Evolutionary conservation across 2,113 vertebrate species (phyloP), one percentile per base, ranked within the genome.

Genomic region (Grallaria varia): DNA sequence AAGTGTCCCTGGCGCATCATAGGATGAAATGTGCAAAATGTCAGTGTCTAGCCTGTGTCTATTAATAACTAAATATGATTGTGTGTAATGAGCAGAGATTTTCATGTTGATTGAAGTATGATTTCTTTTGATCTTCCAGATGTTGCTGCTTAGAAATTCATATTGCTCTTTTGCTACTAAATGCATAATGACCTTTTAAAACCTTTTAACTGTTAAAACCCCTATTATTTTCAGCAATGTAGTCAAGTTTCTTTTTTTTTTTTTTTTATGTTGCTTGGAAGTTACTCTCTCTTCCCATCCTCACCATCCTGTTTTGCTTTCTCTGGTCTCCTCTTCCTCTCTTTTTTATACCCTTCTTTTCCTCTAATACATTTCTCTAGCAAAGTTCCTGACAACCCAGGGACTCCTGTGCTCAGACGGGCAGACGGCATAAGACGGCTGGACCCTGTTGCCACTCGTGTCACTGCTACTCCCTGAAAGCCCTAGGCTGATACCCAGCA

Each of bases 41-140:
- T 98, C 98, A 98, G 80, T 83, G 97, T 97, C 96, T 97, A 95
- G 97, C 97, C 96, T 77, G 68, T 73, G 91, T 97, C 98, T 98
- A 97, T 98, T 98, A 99, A 98, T 98, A 98, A 98, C 97, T 93
- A 97, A 98, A 97, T 98, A 97, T 98, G 97, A 98, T 97, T 97
- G 97, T 97, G 79, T 96, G 97, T 98, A 98, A 98, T 97, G 97
- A 98, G 98, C 96, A 96, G 97, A 98, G 98, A 98, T 98, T 96
- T 98, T 97, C 96, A 73, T 96, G 93, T 95, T 98, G 98, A 98
- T 98, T 98, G 98, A 98, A 98, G 98, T 96, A 93, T 88, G 97
- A 95, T 96, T 93, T 98, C 98, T 98, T 98, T 98, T 97, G 98
- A 98, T 98, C 96, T 97, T 98, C 97, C 98, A 98, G 98, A 98